Evolutionary conservation across 2,113 vertebrate genomes (phyloP).

Genomic region (Hymenochirus boettgeri): DNA sequence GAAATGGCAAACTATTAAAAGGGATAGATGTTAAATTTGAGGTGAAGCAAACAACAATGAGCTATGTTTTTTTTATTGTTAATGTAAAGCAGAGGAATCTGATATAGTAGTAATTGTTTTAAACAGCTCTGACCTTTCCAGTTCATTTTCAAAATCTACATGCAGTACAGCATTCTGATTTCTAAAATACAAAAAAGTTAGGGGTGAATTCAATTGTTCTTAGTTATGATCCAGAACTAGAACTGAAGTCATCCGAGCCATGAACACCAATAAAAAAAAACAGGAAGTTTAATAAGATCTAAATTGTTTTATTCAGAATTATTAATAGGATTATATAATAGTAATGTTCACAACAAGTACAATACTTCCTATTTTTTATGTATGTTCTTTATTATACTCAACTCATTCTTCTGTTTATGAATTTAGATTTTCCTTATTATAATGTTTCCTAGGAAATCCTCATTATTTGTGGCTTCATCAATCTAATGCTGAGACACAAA

Average conservation of each 20-base stretch:
- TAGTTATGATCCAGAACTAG: conserved; percentile 45
- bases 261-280: conserved; percentile 44
- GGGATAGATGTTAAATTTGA: not conserved
- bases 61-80: not conserved
- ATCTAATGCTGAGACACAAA: conserved; percentile 30
- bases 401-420: conserved; percentile 43
- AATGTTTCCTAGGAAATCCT: conserved; percentile 45
- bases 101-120: not conserved
- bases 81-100: not conserved
- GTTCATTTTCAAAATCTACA: conserved; percentile 8
- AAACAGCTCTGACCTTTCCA: not conserved
- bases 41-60: not conserved
- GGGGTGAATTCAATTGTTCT: conserved; percentile 41
- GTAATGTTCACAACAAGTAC: conserved; percentile 36
- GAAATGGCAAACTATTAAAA: not conserved
- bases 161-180: not conserved
- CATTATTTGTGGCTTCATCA: conserved; percentile 41
- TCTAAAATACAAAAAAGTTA: conserved; percentile 32
- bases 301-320: conserved; percentile 51
- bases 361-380: conserved; percentile 21
- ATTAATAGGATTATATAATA: conserved; percentile 52
- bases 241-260: conserved; percentile 45
- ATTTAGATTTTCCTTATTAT: conserved; percentile 51
- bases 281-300: conserved; percentile 53
- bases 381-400: conserved; percentile 11